Evolutionary conservation across 2,113 vertebrate genomes (phyloP).

Genomic region (Loxodonta africana): DNA sequence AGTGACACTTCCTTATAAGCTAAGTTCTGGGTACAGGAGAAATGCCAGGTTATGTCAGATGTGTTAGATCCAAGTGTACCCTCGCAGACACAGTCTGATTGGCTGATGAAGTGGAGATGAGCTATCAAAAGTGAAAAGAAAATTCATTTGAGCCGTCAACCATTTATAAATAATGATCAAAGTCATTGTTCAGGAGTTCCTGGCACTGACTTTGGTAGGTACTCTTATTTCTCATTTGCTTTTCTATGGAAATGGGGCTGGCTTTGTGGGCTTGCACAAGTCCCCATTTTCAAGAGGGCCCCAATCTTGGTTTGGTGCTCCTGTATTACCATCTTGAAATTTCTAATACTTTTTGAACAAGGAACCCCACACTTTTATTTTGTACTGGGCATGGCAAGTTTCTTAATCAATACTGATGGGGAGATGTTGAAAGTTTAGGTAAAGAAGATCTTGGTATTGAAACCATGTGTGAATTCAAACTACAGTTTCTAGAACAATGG

Average conservation of each 20-base stretch:
- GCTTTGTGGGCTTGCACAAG: neutral
- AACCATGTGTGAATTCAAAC: neutral
- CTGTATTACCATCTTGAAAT: neutral
- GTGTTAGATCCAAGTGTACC: neutral
- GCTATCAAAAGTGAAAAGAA: neutral
- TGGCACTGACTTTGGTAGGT: no score
- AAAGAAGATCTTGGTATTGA: neutral
- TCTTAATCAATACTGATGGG: neutral
- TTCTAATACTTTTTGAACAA: neutral
- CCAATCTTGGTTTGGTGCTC: neutral
- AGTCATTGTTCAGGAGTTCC: neutral
- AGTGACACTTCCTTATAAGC: neutral
- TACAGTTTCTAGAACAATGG: conserved; percentile 19
- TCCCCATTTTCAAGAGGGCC: neutral
- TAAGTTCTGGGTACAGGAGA: neutral
- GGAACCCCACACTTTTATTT: neutral
- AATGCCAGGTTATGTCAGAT: neutral
- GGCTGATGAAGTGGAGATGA: neutral
- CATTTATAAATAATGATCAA: conserved; percentile 9
- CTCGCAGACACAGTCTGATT: neutral
- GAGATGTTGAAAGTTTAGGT: neutral
- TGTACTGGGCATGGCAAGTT: neutral
- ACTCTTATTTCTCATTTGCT: neutral
- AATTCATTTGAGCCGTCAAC: neutral
- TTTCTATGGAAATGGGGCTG: neutral